phyloP scores from a whole-genome alignment of 2,888 invertebrate species.

The Cosmia pyralina region DNA sequence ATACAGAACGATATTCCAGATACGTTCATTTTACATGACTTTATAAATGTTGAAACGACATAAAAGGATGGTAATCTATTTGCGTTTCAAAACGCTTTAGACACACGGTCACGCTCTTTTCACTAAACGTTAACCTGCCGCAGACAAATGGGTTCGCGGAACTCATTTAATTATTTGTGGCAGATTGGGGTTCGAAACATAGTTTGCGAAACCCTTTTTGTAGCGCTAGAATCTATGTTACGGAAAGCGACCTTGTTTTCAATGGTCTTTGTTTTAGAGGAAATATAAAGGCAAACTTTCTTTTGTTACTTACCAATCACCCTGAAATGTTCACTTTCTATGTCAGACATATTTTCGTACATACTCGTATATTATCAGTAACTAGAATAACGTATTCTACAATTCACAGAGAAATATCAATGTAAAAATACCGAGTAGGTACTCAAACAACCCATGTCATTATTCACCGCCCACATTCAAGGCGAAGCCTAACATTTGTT shows the following conservation, averaged over 20 bases:
- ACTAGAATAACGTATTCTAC: background rate
- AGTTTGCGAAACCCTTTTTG: conserved; percentile 62
- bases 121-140: conserved; percentile 53
- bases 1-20: conserved; percentile 26
- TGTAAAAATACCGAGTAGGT: background rate
- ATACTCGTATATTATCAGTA: background rate
- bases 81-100: conserved; percentile 50
- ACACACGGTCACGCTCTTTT: conserved; percentile 40
- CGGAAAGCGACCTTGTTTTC: conserved; percentile 34
- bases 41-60: conserved; percentile 25
- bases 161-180: conserved; percentile 65
- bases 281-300: conserved; percentile 25
- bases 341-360: background rate
- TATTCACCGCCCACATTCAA: conserved; percentile 27
- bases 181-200: conserved; percentile 57
- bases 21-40: conserved; percentile 23
- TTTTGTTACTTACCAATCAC: conserved; percentile 22
- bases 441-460: conserved; percentile 20
- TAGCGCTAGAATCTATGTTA: conserved; percentile 49
- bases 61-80: conserved; percentile 31
- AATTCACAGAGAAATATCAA: conserved; percentile 1
- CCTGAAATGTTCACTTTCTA: conserved; percentile 8
- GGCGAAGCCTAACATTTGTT: conserved; percentile 43
- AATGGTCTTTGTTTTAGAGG: conserved; percentile 47
- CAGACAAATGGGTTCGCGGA: conserved; percentile 46